Base-by-base conservation (phyloP, 2,888 invertebrate genomes). In the Mythimna ferrago region DNA sequence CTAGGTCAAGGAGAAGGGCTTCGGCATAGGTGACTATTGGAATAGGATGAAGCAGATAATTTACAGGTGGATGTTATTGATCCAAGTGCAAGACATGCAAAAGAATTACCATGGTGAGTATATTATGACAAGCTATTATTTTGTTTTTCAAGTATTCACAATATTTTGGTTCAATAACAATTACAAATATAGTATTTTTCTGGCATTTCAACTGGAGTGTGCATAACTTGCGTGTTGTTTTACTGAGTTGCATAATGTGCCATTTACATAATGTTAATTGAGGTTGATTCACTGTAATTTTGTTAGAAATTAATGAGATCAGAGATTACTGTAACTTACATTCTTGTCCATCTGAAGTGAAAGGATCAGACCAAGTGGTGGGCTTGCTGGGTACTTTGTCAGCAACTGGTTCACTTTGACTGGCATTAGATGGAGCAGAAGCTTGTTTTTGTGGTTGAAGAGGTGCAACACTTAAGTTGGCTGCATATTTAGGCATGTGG, bases 401-500 rank as follows among this genome's bases (percentile, higher is more conserved):
- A 35, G 85, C 44, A 71, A 81, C 86, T 56, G 80, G 66, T 73
- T 94, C 95, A 78, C 73, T 86, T 58, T 80, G 90, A 35, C 75
- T 71, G 38, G 75, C 69, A 81, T 75, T 87, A 56, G 88, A 83
- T 56, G 90, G 91, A 80, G 93, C 92, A 10, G 97, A 96, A 93
- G 97, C 65, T 73, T 85, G 97, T 93, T 98, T 98, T 74, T 98
- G 96, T 6, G 98, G 98, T 90, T 98, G 98, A 38, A 98, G 94
- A 2, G 98, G 98, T 81, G 97, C 97, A 83, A 97, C 97, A 83
- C 98, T 98, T 79, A 99, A 96, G 92, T 98, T 98, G n/a, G 98
- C 98, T 57, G 99, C 99, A 96, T 98, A 99, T 93, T 97, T 97
- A 63, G 99, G 99, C 96, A 98, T 97, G 71, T 97, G 89, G 97